Base-by-base conservation (phyloP, 2,113 vertebrate genomes). In the Zosterops pallidus region DNA sequence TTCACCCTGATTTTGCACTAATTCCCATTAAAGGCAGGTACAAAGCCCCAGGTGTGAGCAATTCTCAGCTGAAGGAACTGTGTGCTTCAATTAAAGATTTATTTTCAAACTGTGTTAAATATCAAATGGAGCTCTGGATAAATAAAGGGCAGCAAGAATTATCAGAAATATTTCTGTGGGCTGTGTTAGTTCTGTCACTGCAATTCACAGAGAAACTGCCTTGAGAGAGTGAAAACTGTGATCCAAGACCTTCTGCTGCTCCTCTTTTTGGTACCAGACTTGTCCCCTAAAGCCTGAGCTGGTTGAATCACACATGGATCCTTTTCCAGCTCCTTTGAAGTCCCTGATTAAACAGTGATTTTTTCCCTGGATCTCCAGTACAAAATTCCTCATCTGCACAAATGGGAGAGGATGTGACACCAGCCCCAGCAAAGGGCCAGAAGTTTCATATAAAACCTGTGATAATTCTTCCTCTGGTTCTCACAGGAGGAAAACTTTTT, bases 11-110 rank as follows among this genome's bases (percentile, higher is more conserved):
- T 28, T 59, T 37, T 74, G 67, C 76, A 29, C n/a, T 3, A 25
- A 7, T 8, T 19, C 13, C 0, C 13, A 1, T 9, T 5, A 4
- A 92, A 26, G 6, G 4, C 15, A 41, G 35, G 37, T 2, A 8
- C 14, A 53, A 28, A 49, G 41, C 50, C 26, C 1, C 24, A 31
- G 84, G 11, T 23, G 33, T 6, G n/a, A 1, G 50, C 74, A 76
- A 12, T 24, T 65, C 46, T 5, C 46, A 65, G 3, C 57, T 39
- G 39, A 39, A 50, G 11, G 4, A 49, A 63, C 77, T 35, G 0
- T 1, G 8, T 12, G n/a, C 60, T 68, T 49, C 85, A 11, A 53
- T 64, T 39, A 2, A 64, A 71, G 65, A 44, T 17, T 19, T 20
- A 9, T 59, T 25, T 39, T 39, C 44, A 4, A 71, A 68, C 25